Evolutionary conservation across 2,797 vertebrate species (phyloP).

Genomic region (Spinibarbus caldwelli): DNA sequence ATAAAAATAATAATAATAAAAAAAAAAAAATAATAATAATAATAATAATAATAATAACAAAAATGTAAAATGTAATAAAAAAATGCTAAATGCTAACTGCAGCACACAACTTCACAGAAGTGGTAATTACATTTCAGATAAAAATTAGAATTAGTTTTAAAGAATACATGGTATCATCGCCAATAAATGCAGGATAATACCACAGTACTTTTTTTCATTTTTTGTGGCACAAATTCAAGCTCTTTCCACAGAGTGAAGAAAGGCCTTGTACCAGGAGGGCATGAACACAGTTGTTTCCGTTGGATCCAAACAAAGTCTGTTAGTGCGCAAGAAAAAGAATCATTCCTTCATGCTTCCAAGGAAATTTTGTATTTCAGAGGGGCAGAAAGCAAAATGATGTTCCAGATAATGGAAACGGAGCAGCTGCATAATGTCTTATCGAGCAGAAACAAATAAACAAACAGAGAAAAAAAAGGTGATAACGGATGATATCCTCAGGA

Average conservation of each 20-base stretch:
- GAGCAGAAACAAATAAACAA: not conserved
- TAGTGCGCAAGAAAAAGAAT: not conserved
- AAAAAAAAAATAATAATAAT: too few relatives aligned
- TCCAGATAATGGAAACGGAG: not conserved
- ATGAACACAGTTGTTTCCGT: not conserved
- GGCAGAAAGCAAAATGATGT: not conserved
- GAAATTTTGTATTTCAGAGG: not conserved
- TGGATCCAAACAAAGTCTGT: not conserved
- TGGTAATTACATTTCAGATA: too few relatives aligned
- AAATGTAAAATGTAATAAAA: too few relatives aligned
- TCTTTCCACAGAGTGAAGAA: not conserved
- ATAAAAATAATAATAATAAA: too few relatives aligned
- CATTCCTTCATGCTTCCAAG: not conserved
- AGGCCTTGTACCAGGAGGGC: not conserved
- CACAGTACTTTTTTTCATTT: not conserved
- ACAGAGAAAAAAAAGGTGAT: not conserved
- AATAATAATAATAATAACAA: too few relatives aligned
- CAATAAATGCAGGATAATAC: not conserved
- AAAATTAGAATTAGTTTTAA: not conserved
- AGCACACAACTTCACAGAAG: too few relatives aligned
- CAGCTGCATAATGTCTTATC: not conserved
- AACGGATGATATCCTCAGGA: not conserved
- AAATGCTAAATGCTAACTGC: too few relatives aligned
- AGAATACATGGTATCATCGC: not conserved
- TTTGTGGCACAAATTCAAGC: not conserved